These are phyloP conservation scores for Sebastes vulpes DNA, from an alignment of 2,797 vertebrate species.

Conservation along the genomic window DNA sequence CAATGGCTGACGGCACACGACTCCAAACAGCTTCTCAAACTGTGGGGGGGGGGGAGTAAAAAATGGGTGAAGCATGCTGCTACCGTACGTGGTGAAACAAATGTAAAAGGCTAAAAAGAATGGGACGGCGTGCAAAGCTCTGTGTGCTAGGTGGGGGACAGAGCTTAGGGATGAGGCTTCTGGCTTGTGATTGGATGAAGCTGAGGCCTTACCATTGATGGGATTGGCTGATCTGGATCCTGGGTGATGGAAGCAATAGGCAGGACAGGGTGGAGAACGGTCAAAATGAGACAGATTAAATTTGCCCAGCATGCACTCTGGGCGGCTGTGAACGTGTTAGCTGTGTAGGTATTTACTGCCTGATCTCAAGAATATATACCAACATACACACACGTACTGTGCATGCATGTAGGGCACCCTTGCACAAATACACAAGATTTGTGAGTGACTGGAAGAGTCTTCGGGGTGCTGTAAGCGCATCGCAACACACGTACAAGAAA, in stretches of 20 bases:
- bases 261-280: constrained; percentile 89
- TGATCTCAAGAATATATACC: constrained; percentile 8
- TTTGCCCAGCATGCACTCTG: constrained; percentile 88
- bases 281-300: constrained; percentile 80
- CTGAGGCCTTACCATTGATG: constrained; percentile 95
- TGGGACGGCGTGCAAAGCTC: constrained; percentile 60
- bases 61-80: constrained; percentile 39
- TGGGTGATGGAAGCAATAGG: constrained; percentile 93
- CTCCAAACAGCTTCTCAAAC: constrained; percentile 11
- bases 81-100: neutral
- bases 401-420: constrained; percentile 17
- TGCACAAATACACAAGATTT: constrained; percentile 30
- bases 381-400: neutral
- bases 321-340: constrained; percentile 45
- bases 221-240: constrained; percentile 99
- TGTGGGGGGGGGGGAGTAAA: neutral
- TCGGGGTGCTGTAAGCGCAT: constrained; percentile 9
- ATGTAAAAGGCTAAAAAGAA: neutral
- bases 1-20: neutral
- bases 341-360: constrained; percentile 23
- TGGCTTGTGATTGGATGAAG: constrained; percentile 80
- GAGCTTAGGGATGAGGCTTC: constrained; percentile 21
- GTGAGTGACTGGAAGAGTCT: constrained; percentile 26
- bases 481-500: constrained; percentile 32
- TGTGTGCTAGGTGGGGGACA: constrained; percentile 34